Evolutionary conservation across 2,113 vertebrate species (phyloP), one percentile per base, ranked within the genome.

Genomic region (Leptodactylus fuscus): DNA sequence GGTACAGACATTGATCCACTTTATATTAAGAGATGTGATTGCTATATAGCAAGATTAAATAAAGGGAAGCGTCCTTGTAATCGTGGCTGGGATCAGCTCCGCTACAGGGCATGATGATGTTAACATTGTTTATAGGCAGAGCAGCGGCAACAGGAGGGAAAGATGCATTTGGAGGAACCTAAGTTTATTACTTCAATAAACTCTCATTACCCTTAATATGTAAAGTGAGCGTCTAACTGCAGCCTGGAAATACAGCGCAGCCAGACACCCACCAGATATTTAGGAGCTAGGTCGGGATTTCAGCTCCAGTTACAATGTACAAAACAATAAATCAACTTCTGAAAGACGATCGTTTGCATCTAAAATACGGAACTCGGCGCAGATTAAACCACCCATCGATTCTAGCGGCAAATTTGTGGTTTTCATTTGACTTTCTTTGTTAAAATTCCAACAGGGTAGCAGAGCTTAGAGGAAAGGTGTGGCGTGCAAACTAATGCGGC

Each of bases 191-290:
- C 77, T 44, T 80, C 32, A 41, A 60, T 80, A 80, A 80, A 38
- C 51, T 60, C 69, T 73, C 38, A 60, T 60, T 80, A 60, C 55
- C 77, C 55, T 22, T 80, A 80, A 80, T 80, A 58, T 80, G 29
- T 60, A 60, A 55, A 55, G 51, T n/a, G 36, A 41, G n/a, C 53
- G 2, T 20, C 20, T 38, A 38, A 80, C 20, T 11, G 6, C 76
- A 36, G 75, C 75, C 27, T 18, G n/a, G 76, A 79, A 58, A 58
- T 36, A 58, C 76, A 20, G 29, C 20, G 53, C 51, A 34, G 7
- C n/a, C 48, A 18, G 32, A 58, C 34, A 44, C 34, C 0, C 32
- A 3, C 3, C 16, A 22, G 53, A 81, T 44, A 44, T 65, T 29
- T 65, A 81, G 36, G 13, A 67, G 78, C 55, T 9, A 38, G 38